Evolutionary conservation across 53 echinoderm and acorn worm genomes (phyloP).

Genomic region (Glandiceps talaboti): DNA sequence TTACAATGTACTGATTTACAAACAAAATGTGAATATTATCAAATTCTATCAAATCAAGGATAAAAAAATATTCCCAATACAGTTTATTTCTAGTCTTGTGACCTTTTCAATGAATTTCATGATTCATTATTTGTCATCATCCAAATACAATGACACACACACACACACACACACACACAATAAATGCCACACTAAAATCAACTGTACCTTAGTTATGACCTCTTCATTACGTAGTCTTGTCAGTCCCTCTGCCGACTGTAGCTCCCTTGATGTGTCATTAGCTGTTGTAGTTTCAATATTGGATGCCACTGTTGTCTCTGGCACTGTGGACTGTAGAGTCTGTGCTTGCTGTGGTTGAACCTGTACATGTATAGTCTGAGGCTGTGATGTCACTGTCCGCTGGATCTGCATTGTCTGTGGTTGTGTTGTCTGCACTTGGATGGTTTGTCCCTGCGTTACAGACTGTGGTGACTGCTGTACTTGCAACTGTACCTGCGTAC

Average conservation of each 20-base stretch:
- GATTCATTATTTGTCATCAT: too few relatives aligned
- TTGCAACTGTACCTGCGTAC: background rate
- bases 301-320: background rate
- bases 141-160: too few relatives aligned
- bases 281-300: background rate
- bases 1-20: too few relatives aligned
- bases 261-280: background rate
- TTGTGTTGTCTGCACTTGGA: background rate
- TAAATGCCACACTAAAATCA: too few relatives aligned
- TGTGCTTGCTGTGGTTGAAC: background rate
- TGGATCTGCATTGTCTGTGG: background rate
- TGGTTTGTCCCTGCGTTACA: background rate
- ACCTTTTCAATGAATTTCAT: too few relatives aligned
- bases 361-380: background rate
- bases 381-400: background rate
- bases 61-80: too few relatives aligned
- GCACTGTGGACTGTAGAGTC: background rate
- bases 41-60: too few relatives aligned
- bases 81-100: too few relatives aligned
- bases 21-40: background rate
- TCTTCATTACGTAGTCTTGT: constrained; percentile 69
- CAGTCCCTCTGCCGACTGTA: constrained; percentile 28
- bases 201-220: constrained; percentile 27
- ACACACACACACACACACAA: too few relatives aligned
- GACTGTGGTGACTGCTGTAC: background rate